Conservation (phyloP, 2,113 vertebrate species). For the Hydrochoerus hydrochaeris region DNA sequence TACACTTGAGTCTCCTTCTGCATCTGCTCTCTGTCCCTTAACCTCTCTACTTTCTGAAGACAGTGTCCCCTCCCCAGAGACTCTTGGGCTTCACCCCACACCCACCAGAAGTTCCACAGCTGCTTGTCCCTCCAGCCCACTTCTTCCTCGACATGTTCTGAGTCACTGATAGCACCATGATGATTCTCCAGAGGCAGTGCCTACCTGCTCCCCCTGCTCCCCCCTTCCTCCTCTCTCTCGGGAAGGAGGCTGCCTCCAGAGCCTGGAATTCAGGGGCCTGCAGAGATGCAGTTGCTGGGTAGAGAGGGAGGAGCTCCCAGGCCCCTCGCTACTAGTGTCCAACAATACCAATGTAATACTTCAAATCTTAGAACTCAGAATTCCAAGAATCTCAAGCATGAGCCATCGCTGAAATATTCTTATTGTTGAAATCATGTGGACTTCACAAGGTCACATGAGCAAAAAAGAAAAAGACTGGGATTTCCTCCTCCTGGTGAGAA, state of each 20-base stretch:
- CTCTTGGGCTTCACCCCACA: neutral
- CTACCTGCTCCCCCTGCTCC: neutral
- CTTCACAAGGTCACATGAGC: neutral
- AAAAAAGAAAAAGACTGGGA: neutral
- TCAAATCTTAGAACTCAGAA: neutral
- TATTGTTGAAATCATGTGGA: neutral
- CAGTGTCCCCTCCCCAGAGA: neutral
- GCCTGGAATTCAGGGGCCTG: neutral
- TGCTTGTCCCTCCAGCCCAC: neutral
- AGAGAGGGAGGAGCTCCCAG: too few relatives aligned
- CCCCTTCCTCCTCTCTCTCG: neutral
- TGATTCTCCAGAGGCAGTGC: neutral
- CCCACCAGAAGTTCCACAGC: neutral
- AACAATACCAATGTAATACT: neutral
- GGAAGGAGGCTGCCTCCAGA: neutral
- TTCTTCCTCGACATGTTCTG: neutral
- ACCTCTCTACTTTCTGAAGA: neutral
- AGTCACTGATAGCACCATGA: neutral
- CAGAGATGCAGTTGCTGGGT: rapidly evolving
- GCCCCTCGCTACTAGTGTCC: neutral
- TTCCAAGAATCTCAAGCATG: neutral
- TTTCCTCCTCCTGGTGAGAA: neutral
- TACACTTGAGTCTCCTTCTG: rapidly evolving
- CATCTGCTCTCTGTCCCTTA: neutral
- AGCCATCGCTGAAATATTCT: neutral